Evolutionary conservation across 2,113 vertebrate genomes (phyloP), one percentile per base, ranked within the genome.

Genomic region (Pogonocichla stellata): DNA sequence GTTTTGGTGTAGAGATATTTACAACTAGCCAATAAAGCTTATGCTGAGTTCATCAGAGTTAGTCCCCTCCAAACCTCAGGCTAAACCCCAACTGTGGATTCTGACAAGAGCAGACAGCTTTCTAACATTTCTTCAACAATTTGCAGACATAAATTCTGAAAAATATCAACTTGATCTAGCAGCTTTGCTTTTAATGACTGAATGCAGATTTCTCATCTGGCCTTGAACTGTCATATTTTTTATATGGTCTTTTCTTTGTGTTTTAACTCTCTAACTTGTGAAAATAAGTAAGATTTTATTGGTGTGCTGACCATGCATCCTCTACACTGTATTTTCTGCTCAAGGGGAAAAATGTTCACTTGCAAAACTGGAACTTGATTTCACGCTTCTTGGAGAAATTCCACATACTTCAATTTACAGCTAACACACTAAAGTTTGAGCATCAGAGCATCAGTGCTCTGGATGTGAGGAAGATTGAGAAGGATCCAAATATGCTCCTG

Each of bases 361-460:
- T 95, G 53, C 65, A 92, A 94, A 97, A 93, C 65, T 91, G 36
- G 75, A 97, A 95, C 38, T 88, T 93, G 82, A 94, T 97, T 96
- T 97, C 96, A 95, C 1, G 19, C 92, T 92, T 94, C 92, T 93
- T 72, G 80, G 60, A 95, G 83, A 89, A 94, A 83, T 93, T 94
- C 60, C 61, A 81, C 47, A 81, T 69, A 70, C 51, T 92, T 95
- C 72, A 88, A 74, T 88, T 90, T 90, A 86, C 47, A 90, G 58
- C 62, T 78, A 80, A 38, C 42, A 71, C 40, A 48, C 23, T 79
- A 64, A 92, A 94, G n/a, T 92, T 86, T 94, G 75, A 36, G 36
- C 36, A 36, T 36, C 36, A 36, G 36, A 36, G 36, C 36, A 36
- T 36, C 36, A 70, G 36, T 70, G 12, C 25, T 82, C n/a, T 77